These are phyloP conservation scores for Mustelus asterias DNA, from an alignment of 2,113 vertebrate species.

Conservation along the genomic window DNA sequence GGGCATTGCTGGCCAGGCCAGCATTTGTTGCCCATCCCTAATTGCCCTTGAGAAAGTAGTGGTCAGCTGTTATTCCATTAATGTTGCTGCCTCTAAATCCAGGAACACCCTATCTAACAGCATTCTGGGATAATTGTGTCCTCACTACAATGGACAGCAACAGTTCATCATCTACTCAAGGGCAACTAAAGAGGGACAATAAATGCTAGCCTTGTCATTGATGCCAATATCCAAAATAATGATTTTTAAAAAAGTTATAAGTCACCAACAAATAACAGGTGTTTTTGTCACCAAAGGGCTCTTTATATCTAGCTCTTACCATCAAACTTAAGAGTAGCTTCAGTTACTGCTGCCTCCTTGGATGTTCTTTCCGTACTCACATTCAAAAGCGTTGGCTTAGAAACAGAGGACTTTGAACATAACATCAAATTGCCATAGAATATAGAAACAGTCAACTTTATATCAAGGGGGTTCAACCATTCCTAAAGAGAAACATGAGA, in stretches of 20 bases:
- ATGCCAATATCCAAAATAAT: neutral
- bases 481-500: slow-evolving; percentile 11
- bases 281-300: neutral
- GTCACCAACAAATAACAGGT: neutral
- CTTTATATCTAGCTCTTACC: slow-evolving; percentile 37
- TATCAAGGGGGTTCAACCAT: slow-evolving; percentile 34
- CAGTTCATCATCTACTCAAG: neutral
- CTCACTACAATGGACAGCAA: neutral
- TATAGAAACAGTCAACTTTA: slow-evolving; percentile 41
- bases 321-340: slow-evolving; percentile 37
- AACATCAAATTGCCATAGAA: slow-evolving; percentile 39
- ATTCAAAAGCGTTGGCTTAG: slow-evolving; percentile 27
- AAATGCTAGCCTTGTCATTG: neutral
- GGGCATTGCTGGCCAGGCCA: neutral
- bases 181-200: neutral
- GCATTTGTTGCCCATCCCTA: neutral
- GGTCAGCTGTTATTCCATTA: neutral
- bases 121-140: neutral
- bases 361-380: slow-evolving; percentile 1
- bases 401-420: slow-evolving; percentile 39
- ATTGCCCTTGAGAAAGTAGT: neutral
- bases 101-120: neutral
- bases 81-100: neutral
- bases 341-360: neutral
- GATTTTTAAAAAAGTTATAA: neutral